Evolutionary conservation across 2,113 vertebrate genomes (phyloP).

Genomic region (Lichenostomus cassidix): DNA sequence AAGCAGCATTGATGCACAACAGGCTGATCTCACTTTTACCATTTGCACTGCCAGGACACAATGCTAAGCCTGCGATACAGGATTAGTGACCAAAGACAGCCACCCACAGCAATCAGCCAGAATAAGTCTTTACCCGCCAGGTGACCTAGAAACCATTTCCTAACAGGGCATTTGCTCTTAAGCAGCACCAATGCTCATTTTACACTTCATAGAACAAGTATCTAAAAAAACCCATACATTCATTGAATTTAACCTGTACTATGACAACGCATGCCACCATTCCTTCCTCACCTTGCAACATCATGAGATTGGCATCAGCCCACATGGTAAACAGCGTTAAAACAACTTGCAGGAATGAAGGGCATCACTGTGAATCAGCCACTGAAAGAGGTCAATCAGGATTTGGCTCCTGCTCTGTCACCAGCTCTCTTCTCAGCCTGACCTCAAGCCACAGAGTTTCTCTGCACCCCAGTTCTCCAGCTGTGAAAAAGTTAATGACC

Average conservation of each 20-base stretch:
- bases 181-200: neutral
- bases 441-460: neutral
- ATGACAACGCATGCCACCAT: neutral
- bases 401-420: neutral
- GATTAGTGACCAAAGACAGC: neutral
- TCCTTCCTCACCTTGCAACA: neutral
- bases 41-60: neutral
- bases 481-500: neutral
- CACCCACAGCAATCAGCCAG: neutral
- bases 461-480: neutral
- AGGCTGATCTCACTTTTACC: constrained; percentile 1
- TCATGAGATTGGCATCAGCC: neutral
- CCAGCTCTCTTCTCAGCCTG: neutral
- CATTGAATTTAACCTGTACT: neutral
- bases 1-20: neutral
- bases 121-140: neutral
- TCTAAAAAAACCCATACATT: neutral
- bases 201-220: neutral
- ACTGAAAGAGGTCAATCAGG: neutral
- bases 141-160: neutral
- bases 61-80: neutral
- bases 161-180: neutral
- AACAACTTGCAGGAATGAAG: neutral
- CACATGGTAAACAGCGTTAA: neutral
- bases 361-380: neutral